Conservation (phyloP, 2,113 vertebrate genomes). For the Sterrhoptilus dennistouni region DNA sequence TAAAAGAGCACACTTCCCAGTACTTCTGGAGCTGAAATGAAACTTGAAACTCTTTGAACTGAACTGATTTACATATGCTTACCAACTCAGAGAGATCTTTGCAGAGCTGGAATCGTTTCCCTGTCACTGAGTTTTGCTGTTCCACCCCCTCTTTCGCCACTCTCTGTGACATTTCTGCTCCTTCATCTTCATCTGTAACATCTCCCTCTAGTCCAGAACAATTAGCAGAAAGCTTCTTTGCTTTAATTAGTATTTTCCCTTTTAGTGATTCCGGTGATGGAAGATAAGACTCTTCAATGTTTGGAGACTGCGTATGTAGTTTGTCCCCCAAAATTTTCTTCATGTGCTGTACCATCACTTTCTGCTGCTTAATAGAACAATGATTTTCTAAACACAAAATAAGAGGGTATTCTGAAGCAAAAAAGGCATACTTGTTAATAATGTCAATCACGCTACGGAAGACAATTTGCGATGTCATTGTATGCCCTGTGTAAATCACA, state of each 20-base stretch:
- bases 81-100: conserved; percentile 95
- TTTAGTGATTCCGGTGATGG: conserved; percentile 88
- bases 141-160: conserved; percentile 83
- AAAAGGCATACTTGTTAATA: conserved; percentile 95
- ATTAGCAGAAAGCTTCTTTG: conserved; percentile 87
- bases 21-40: conserved; percentile 94
- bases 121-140: conserved; percentile 73
- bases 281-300: conserved; percentile 87
- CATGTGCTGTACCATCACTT: conserved; percentile 95
- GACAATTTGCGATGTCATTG: conserved; percentile 96
- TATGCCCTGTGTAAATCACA: conserved; percentile 95
- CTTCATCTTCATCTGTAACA: conserved; percentile 96
- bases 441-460: conserved; percentile 93
- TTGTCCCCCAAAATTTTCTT: conserved; percentile 94
- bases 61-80: conserved; percentile 92
- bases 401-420: conserved; percentile 92
- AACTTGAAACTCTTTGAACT: conserved; percentile 92
- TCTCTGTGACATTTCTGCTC: conserved; percentile 93
- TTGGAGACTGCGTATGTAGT: conserved; percentile 82
- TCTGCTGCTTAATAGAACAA: conserved; percentile 94
- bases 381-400: conserved; percentile 96
- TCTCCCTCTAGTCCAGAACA: conserved; percentile 89
- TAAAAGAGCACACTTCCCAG: conserved; percentile 97
- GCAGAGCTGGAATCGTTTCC: conserved; percentile 90
- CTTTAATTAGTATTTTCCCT: conserved; percentile 92